These are phyloP conservation scores for Palythoa heliodiscus DNA, from an alignment of 92 coral and sea anemone genomes.

Conservation along the genomic window DNA sequence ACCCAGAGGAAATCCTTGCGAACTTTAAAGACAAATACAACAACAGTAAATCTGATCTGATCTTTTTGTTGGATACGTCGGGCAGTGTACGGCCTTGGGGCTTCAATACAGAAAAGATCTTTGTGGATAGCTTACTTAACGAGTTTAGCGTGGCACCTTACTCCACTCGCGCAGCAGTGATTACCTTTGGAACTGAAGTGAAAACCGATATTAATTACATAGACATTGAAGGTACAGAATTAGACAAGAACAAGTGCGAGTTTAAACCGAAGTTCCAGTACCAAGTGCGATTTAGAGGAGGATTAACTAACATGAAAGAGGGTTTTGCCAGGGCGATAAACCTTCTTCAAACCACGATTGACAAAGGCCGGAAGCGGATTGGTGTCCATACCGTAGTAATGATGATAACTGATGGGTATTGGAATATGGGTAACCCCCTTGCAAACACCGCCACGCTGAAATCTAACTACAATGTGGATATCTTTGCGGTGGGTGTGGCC, in stretches of 20 bases:
- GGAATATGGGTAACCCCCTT: conserved; percentile 82
- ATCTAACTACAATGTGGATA: conserved; percentile 58
- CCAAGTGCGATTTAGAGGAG: conserved; percentile 73
- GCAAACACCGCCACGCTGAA: conserved; percentile 61
- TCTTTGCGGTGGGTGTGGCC: conserved; percentile 88
- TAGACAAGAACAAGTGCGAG: conserved; percentile 84
- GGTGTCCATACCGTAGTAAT: conserved; percentile 89
- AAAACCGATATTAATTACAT: conserved; percentile 89
- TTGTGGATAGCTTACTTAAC: conserved; percentile 83
- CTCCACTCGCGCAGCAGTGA: conserved; percentile 86
- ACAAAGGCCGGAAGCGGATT: conserved; percentile 54
- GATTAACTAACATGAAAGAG: conserved; percentile 76
- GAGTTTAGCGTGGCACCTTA: conserved; percentile 91
- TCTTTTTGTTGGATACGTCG: conserved; percentile 86
- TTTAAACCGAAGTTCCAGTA: conserved; percentile 77
- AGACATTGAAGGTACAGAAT: conserved; percentile 72
- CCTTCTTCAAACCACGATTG: conserved; percentile 57
- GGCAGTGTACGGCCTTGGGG: conserved; percentile 90
- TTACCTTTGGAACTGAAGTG: conserved; percentile 74
- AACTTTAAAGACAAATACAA: conserved; percentile 77
- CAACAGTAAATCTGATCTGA: conserved; percentile 89
- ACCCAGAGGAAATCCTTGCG: conserved; percentile 55
- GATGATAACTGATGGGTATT: conserved; percentile 91
- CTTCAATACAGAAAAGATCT: conserved; percentile 75
- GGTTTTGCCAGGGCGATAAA: conserved; percentile 56